A percentile compares a stretch with the other conserved stretches of the same genome.
Evolutionary conservation across 2,797 vertebrate species (phyloP).

Genomic region (Sarcoramphus papa): DNA sequence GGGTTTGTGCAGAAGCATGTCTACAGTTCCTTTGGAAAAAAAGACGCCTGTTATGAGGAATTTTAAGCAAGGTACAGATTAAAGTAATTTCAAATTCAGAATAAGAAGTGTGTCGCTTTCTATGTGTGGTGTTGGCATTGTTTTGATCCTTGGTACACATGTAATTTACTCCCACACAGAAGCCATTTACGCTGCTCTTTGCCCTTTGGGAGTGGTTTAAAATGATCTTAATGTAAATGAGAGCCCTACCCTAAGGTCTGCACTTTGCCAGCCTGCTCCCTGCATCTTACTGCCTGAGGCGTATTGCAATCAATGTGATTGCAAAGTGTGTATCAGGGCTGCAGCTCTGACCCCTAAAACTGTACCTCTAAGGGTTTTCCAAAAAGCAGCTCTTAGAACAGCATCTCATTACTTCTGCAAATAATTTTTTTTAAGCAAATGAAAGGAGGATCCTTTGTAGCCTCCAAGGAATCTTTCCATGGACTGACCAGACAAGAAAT

Average conservation of each 20-base stretch:
- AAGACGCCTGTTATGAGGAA: background rate
- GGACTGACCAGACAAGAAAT: background rate
- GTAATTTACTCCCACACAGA: constrained; percentile 11
- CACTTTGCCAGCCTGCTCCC: background rate
- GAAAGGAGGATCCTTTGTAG: background rate
- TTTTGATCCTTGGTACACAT: background rate
- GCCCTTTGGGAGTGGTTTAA: constrained; percentile 18
- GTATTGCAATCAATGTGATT: background rate
- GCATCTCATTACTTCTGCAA: background rate
- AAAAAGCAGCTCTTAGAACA: background rate
- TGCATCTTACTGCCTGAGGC: background rate
- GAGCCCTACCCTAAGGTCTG: background rate
- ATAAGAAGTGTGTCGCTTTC: background rate
- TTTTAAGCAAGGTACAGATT: background rate
- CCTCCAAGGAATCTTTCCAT: constrained; percentile 11
- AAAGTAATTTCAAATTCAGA: background rate
- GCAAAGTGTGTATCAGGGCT: background rate
- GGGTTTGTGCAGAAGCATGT: background rate
- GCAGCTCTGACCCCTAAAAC: background rate
- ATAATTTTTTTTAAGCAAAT: background rate
- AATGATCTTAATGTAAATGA: constrained; percentile 13
- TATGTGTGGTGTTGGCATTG: background rate
- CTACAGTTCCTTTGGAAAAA: background rate
- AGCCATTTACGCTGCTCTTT: background rate
- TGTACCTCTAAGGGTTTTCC: background rate